Evolutionary conservation across 2,888 invertebrate species (phyloP).

Genomic region (Proisotoma minuta): DNA sequence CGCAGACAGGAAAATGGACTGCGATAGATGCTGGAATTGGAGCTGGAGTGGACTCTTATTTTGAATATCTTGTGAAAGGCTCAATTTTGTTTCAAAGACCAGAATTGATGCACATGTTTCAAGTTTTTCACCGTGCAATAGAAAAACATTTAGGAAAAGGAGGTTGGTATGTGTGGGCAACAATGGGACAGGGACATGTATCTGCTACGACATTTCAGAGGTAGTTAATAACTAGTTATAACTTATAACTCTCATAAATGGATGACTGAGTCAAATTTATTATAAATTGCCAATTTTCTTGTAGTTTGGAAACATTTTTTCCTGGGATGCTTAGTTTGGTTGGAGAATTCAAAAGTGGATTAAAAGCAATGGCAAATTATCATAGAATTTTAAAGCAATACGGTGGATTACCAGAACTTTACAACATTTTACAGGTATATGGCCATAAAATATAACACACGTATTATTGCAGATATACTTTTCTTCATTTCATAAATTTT

Average conservation of each 20-base stretch:
- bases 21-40: constrained; percentile 55
- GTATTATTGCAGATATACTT: constrained; percentile 9
- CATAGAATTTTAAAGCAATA: constrained; percentile 95
- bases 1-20: constrained; percentile 91
- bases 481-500: no score
- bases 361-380: constrained; percentile 91
- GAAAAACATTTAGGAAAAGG: constrained; percentile 84
- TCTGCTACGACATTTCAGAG: constrained; percentile 54
- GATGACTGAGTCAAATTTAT: neutral
- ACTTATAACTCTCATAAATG: neutral
- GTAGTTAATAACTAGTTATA: constrained; percentile 8
- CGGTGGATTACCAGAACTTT: constrained; percentile 97
- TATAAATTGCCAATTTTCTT: constrained; percentile 20
- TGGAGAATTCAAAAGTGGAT: constrained; percentile 82
- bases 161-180: constrained; percentile 99
- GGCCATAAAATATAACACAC: neutral
- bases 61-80: constrained; percentile 97
- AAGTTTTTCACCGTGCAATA: constrained; percentile 68
- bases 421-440: constrained; percentile 74
- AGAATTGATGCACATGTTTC: constrained; percentile 84
- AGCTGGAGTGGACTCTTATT: constrained; percentile 84
- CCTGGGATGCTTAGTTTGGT: constrained; percentile 86
- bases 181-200: constrained; percentile 94
- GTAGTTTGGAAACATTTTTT: constrained; percentile 94
- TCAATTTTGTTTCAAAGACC: constrained; percentile 84